Evolutionary conservation across 2,113 vertebrate genomes (phyloP).

Genomic region (Bos javanicus): DNA sequence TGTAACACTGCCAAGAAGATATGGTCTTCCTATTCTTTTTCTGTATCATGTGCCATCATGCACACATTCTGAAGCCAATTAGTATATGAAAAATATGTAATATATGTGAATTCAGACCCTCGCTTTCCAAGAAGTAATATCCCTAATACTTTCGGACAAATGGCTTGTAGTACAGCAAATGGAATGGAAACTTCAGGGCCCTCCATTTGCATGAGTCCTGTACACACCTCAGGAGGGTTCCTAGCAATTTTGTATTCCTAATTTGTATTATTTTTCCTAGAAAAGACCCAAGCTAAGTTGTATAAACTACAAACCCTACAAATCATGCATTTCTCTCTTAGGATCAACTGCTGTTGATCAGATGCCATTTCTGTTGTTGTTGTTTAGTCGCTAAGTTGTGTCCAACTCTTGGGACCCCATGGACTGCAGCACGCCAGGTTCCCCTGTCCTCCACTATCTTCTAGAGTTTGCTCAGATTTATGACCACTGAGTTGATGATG

Average conservation of each 20-base stretch:
- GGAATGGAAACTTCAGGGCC: neutral
- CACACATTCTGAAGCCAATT: conserved; percentile 30
- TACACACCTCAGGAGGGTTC: neutral
- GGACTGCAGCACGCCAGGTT: neutral
- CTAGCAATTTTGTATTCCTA: neutral
- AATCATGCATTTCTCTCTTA: neutral
- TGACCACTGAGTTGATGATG: neutral
- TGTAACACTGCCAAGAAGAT: neutral
- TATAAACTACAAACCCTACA: neutral
- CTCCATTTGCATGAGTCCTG: neutral
- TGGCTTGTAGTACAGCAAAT: neutral
- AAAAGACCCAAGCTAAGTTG: neutral
- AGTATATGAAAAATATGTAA: neutral
- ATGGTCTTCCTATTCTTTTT: neutral
- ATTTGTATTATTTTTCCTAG: conserved; percentile 24
- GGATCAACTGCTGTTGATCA: neutral
- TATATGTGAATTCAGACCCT: neutral
- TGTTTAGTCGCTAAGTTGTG: neutral
- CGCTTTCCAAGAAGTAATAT: conserved; percentile 23
- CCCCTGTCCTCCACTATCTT: neutral
- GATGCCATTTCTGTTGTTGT: neutral
- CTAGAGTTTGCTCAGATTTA: neutral
- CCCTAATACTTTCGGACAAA: neutral
- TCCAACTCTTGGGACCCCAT: neutral
- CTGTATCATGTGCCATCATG: neutral